A percentile compares a stretch with the other conserved stretches of the same genome.
Evolutionary conservation across 2,888 invertebrate genomes (phyloP).

Genomic region (Aspidiotus rigidus): DNA sequence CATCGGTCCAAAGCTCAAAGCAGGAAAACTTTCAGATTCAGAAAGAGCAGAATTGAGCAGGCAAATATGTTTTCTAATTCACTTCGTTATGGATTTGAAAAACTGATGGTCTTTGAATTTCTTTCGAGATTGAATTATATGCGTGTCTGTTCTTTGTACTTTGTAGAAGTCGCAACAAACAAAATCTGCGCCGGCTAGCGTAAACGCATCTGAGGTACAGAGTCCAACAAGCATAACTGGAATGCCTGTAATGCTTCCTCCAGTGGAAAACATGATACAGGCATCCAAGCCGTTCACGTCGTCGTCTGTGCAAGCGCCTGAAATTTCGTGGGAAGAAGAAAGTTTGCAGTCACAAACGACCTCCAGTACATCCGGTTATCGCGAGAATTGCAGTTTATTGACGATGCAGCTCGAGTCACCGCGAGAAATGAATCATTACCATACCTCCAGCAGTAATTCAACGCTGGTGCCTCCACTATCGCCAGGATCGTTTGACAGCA

Average conservation of each 20-base stretch:
- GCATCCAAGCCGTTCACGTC: slow-evolving; percentile 9
- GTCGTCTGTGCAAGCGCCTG: slow-evolving; percentile 12
- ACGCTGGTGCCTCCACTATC: slow-evolving; percentile 28
- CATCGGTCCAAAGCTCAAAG: slow-evolving; percentile 90
- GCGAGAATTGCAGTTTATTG: slow-evolving; percentile 54
- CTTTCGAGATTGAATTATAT: background rate
- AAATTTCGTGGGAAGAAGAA: slow-evolving; percentile 39
- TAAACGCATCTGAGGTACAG: slow-evolving; percentile 28
- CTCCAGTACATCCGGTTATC: slow-evolving; percentile 47
- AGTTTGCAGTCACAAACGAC: slow-evolving; percentile 36
- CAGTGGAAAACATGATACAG: slow-evolving; percentile 5
- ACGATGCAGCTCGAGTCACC: slow-evolving; percentile 45
- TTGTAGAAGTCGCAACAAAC: slow-evolving; percentile 24
- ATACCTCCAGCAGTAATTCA: slow-evolving; percentile 25
- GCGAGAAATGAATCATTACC: slow-evolving; percentile 28
- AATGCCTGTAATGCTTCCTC: slow-evolving; percentile 7
- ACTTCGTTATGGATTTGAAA: background rate
- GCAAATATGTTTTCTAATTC: slow-evolving; percentile 6
- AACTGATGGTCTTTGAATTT: background rate
- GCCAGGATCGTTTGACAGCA: slow-evolving; percentile 25
- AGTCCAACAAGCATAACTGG: slow-evolving; percentile 22
- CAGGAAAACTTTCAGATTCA: slow-evolving; percentile 81
- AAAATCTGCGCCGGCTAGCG: slow-evolving; percentile 28
- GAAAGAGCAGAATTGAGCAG: slow-evolving; percentile 52
- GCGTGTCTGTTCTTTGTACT: background rate